Conservation (phyloP, 2,797 vertebrate species). For the Phataginus tricuspis region DNA sequence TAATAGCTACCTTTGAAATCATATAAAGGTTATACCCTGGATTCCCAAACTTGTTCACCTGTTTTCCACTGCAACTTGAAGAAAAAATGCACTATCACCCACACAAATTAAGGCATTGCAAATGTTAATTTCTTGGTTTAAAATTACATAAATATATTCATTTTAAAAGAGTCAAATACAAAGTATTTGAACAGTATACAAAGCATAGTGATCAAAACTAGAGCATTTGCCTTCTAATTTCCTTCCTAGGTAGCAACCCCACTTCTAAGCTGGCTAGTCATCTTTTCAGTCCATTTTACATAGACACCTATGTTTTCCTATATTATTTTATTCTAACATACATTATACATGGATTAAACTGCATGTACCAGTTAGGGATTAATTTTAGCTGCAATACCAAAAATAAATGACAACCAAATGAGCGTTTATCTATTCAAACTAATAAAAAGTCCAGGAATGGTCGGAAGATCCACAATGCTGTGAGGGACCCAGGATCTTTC, state of each 20-base stretch:
- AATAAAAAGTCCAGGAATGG: background rate
- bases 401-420: background rate
- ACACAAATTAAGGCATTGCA: background rate
- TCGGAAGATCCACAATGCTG: background rate
- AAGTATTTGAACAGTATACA: background rate
- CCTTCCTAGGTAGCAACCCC: background rate
- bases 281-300: background rate
- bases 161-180: background rate
- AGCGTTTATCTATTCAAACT: background rate
- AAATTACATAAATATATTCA: background rate
- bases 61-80: background rate
- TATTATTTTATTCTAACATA: background rate
- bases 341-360: background rate
- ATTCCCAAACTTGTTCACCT: background rate
- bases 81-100: background rate
- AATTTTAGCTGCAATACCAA: background rate
- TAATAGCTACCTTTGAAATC: background rate
- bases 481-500: background rate
- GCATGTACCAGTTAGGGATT: background rate
- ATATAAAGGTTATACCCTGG: background rate
- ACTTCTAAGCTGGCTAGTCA: background rate
- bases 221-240: background rate
- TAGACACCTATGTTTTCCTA: background rate
- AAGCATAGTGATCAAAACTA: background rate
- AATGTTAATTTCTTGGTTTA: background rate